Conservation (phyloP, 2,888 invertebrate species). For the Eurytoma californica region DNA sequence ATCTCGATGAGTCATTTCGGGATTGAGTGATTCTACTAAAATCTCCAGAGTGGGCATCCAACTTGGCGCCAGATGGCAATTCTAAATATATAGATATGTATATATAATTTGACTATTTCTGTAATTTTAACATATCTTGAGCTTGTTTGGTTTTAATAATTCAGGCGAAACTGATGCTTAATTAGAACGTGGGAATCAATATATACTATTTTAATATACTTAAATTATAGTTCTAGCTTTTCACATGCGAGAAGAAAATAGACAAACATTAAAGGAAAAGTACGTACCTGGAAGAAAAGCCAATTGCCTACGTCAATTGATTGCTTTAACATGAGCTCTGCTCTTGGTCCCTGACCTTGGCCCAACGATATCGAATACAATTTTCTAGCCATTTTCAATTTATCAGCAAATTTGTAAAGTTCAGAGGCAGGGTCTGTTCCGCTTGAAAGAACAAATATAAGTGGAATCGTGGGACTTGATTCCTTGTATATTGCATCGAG, state of each 20-base stretch:
- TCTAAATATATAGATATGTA: slow-evolving; percentile 76
- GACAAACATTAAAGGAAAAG: background rate
- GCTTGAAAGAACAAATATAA: slow-evolving; percentile 92
- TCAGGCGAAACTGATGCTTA: too few relatives aligned
- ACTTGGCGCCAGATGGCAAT: slow-evolving; percentile 92
- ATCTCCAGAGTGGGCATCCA: slow-evolving; percentile 91
- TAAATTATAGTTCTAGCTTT: too few relatives aligned
- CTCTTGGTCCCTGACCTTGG: slow-evolving; percentile 92
- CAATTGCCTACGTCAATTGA: slow-evolving; percentile 88
- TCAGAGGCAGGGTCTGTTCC: slow-evolving; percentile 93
- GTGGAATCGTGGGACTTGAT: slow-evolving; percentile 85
- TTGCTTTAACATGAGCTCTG: slow-evolving; percentile 77
- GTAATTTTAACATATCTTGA: too few relatives aligned
- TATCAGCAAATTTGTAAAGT: slow-evolving; percentile 89
- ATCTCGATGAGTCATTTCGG: slow-evolving; percentile 84
- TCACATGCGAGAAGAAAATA: background rate
- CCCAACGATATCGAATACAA: slow-evolving; percentile 91
- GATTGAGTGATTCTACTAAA: slow-evolving; percentile 85
- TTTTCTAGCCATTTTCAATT: slow-evolving; percentile 84
- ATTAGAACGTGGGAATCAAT: too few relatives aligned
- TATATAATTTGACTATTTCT: too few relatives aligned
- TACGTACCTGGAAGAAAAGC: slow-evolving; percentile 87
- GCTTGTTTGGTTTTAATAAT: background rate
- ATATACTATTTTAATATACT: too few relatives aligned
- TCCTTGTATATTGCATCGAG: slow-evolving; percentile 88